Conservation (phyloP, 2,113 vertebrate genomes). For the Poeciliopsis turrubarensis region DNA sequence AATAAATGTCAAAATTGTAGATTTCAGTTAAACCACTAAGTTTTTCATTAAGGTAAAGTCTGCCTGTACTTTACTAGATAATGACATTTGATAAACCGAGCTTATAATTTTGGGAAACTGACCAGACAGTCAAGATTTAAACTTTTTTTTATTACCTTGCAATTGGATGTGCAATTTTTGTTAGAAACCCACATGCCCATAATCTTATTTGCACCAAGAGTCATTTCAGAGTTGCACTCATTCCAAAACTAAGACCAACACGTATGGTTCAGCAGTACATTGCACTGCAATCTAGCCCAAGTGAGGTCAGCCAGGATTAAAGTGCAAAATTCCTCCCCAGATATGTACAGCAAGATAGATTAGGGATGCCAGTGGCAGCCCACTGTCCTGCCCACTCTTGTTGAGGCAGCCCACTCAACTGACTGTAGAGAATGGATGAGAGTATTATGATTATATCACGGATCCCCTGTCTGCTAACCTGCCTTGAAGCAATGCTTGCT, state of each 20-base stretch:
- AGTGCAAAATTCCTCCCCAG: constrained; percentile 12
- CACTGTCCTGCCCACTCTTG: constrained; percentile 46
- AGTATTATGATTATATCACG: constrained; percentile 44
- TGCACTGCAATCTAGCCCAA: neutral
- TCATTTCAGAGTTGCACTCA: too few species aligned
- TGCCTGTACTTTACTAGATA: neutral
- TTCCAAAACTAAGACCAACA: neutral
- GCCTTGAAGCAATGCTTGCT: constrained; percentile 53
- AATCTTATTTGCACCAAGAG: neutral
- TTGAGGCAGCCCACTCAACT: constrained; percentile 56
- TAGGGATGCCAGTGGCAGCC: constrained; percentile 29
- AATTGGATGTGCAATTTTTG: neutral
- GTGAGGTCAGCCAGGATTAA: constrained; percentile 17
- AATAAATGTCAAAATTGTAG: neutral
- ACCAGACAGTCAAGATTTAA: neutral
- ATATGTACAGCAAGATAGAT: constrained; percentile 24
- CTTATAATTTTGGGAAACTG: neutral
- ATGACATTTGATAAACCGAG: neutral
- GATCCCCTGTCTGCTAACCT: constrained; percentile 57
- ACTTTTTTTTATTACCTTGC: neutral
- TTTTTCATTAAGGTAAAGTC: neutral
- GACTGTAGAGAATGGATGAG: constrained; percentile 46
- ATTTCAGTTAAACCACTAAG: neutral
- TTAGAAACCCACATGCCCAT: too few species aligned
- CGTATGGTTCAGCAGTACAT: neutral